These are phyloP conservation scores for Pterostichus madidus DNA, from an alignment of 2,888 invertebrate species.

Conservation along the genomic window DNA sequence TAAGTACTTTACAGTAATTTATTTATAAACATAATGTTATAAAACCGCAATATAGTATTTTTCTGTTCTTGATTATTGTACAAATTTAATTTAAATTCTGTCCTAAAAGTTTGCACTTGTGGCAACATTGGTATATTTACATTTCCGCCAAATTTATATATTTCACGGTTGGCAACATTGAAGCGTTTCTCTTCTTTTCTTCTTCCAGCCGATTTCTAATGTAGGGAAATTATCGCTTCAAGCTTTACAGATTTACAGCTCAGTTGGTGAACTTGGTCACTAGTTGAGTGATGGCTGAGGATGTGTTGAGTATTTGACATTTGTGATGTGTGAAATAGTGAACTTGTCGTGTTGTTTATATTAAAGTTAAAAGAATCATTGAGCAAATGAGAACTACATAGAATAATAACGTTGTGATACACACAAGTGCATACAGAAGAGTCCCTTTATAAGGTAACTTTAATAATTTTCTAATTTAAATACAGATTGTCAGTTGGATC, in stretches of 20 bases:
- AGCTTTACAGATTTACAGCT: neutral
- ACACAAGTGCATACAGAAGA: neutral
- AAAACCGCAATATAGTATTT: too few species aligned
- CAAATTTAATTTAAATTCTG: too few species aligned
- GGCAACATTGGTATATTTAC: too few species aligned
- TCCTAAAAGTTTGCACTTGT: too few species aligned
- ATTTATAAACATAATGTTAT: too few species aligned
- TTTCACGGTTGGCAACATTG: neutral
- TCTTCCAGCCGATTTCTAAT: neutral
- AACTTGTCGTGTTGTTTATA: conserved; percentile 52
- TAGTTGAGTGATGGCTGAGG: conserved; percentile 64
- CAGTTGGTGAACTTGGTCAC: conserved; percentile 55
- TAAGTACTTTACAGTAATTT: too few species aligned
- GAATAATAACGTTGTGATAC: conserved; percentile 15
- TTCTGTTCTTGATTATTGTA: too few species aligned
- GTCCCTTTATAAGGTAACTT: conserved; percentile 43
- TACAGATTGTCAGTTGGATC: conserved; percentile 55
- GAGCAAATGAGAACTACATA: conserved; percentile 35
- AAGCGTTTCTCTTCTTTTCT: conserved; percentile 23
- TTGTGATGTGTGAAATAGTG: conserved; percentile 58
- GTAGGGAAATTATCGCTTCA: conserved; percentile 42
- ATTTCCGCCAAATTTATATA: too few species aligned
- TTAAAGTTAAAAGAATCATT: conserved; percentile 45
- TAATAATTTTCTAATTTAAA: conserved; percentile 45
- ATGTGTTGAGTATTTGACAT: conserved; percentile 60